These are phyloP conservation scores for Tetrao urogallus DNA, from an alignment of 2,113 vertebrate species.

Conservation along the genomic window DNA sequence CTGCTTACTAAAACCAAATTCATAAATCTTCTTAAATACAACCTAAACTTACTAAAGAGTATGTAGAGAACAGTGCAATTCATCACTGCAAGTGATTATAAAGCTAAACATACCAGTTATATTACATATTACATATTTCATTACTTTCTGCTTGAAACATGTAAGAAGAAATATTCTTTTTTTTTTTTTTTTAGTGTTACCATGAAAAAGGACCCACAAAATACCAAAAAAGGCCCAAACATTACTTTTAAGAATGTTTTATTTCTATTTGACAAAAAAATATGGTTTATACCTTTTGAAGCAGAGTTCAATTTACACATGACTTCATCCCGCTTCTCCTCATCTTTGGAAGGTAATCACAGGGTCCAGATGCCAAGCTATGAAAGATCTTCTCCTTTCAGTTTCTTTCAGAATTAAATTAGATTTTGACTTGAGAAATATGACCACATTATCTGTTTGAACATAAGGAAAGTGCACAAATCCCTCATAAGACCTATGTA, in stretches of 20 bases:
- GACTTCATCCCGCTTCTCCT: conserved; percentile 36
- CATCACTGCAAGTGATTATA: conserved; percentile 11
- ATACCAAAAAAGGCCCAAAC: conserved; percentile 21
- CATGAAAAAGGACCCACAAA: conserved; percentile 45
- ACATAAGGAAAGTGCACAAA: conserved; percentile 70
- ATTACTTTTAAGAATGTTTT: conserved; percentile 55
- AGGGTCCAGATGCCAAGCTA: conserved; percentile 63
- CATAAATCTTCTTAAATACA: neutral
- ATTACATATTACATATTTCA: conserved; percentile 49
- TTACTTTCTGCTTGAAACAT: conserved; percentile 56
- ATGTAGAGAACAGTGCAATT: neutral
- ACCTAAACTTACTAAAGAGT: neutral
- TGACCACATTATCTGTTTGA: conserved; percentile 69
- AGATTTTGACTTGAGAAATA: conserved; percentile 70
- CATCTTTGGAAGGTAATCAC: conserved; percentile 61
- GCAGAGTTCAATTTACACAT: conserved; percentile 53
- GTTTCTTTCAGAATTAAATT: conserved; percentile 69
- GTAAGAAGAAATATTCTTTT: conserved; percentile 26
- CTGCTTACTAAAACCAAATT: neutral
- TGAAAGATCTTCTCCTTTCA: conserved; percentile 67
- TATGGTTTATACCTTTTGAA: conserved; percentile 44
- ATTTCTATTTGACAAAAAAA: conserved; percentile 57
- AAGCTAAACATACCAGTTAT: conserved; percentile 17
- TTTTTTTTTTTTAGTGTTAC: neutral
- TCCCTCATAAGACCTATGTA: conserved; percentile 63